These are phyloP conservation scores for Calliopum simillimum DNA, from an alignment of 2,888 invertebrate genomes.

Conservation along the genomic window DNA sequence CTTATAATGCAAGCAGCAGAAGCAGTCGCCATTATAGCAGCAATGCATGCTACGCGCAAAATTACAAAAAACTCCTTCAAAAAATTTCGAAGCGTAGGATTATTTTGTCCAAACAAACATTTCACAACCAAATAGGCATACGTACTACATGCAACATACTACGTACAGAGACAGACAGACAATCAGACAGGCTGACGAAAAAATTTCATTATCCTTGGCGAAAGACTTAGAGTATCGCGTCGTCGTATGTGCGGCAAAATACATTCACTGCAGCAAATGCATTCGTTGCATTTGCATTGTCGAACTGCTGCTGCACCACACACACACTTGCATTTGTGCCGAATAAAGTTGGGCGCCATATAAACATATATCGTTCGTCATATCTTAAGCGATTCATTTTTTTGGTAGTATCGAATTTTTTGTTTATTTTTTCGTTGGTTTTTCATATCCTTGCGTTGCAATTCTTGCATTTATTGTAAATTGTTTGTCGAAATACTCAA, in stretches of 20 bases:
- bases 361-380: not conserved
- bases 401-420: conserved; percentile 18
- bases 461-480: conserved; percentile 12
- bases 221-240: conserved; percentile 1
- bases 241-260: not conserved
- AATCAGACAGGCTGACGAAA: not conserved
- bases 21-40: not conserved
- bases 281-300: conserved; percentile 19
- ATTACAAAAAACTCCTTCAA: conserved; percentile 19
- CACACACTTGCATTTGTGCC: not conserved
- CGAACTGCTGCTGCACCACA: not conserved
- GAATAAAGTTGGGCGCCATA: not conserved
- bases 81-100: not conserved
- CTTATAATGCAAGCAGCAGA: not conserved
- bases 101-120: not conserved
- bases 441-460: not conserved
- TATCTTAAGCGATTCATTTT: conserved; percentile 26
- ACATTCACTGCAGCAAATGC: not conserved
- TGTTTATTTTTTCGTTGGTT: not conserved
- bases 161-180: not conserved
- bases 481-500: conserved; percentile 19
- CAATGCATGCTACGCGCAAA: conserved; percentile 12
- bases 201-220: conserved; percentile 19
- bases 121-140: not conserved
- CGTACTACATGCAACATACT: not conserved